Percentiles rank a stretch among this genome's conserved stretches.
These are phyloP conservation scores for Psittacara wagleri DNA, from an alignment of 2,113 vertebrate species.

Conservation along the genomic window DNA sequence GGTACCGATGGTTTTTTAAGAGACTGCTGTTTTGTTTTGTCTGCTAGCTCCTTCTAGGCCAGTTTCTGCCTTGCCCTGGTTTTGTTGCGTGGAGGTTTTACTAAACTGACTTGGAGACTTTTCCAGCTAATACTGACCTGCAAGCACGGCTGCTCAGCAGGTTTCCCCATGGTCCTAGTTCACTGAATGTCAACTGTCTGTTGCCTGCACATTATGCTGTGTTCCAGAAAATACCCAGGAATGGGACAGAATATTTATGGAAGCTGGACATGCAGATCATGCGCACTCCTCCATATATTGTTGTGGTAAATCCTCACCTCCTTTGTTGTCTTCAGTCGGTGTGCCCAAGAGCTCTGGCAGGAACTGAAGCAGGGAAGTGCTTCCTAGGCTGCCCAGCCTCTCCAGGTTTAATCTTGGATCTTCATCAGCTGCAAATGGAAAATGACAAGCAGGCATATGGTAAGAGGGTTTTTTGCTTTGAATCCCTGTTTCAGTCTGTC, in stretches of 20 bases:
- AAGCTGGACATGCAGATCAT: background rate
- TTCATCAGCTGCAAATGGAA: background rate
- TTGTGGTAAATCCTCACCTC: slow-evolving; percentile 52
- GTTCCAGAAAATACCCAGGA: background rate
- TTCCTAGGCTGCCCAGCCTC: background rate
- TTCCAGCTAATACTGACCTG: background rate
- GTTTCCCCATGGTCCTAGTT: background rate
- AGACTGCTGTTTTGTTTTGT: background rate
- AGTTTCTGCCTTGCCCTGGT: background rate
- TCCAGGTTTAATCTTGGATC: background rate
- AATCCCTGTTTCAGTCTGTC: background rate
- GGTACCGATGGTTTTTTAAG: background rate
- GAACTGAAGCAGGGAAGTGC: slow-evolving; percentile 18
- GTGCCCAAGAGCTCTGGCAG: slow-evolving; percentile 4
- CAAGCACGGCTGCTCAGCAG: background rate
- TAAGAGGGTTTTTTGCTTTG: background rate
- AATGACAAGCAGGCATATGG: background rate
- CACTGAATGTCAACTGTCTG: background rate
- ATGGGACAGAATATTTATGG: background rate
- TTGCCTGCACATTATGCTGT: accelerated
- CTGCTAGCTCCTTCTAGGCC: background rate
- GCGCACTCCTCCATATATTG: background rate
- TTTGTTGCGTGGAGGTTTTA: background rate
- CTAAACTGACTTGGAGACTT: background rate
- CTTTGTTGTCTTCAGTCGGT: background rate